These are phyloP conservation scores for Acrossocheilus fasciatus DNA, from an alignment of 2,797 vertebrate genomes.

Conservation along the genomic window DNA sequence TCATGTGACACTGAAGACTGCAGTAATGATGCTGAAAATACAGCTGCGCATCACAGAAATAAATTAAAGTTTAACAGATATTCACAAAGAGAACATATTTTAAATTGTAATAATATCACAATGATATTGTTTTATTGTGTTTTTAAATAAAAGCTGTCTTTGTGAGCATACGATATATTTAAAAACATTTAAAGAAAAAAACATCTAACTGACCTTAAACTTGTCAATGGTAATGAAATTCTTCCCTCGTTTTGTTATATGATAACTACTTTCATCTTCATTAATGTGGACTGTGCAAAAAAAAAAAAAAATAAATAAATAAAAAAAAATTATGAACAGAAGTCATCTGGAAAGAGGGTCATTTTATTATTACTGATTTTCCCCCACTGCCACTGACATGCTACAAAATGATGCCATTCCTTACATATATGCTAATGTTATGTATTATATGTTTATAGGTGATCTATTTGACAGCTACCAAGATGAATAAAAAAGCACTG, in stretches of 20 bases:
- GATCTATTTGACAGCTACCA: not conserved
- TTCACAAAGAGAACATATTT: not conserved
- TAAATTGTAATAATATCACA: no score
- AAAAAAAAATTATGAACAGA: no score
- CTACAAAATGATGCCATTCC: not conserved
- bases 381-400: not conserved
- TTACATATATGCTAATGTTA: not conserved
- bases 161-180: not conserved
- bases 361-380: not conserved
- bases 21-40: not conserved
- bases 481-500: constrained; percentile 9
- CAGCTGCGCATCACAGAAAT: not conserved
- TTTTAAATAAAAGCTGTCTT: not conserved
- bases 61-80: not conserved
- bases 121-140: no score
- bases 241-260: not conserved
- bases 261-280: not conserved
- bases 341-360: not conserved
- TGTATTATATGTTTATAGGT: not conserved
- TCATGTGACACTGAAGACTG: not conserved
- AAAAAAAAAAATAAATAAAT: not conserved
- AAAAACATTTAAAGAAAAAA: not conserved
- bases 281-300: not conserved
- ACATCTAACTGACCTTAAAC: not conserved
- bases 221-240: no score